Base-by-base conservation (phyloP, 2,888 invertebrate species). In the Diaprepes abbreviatus region DNA sequence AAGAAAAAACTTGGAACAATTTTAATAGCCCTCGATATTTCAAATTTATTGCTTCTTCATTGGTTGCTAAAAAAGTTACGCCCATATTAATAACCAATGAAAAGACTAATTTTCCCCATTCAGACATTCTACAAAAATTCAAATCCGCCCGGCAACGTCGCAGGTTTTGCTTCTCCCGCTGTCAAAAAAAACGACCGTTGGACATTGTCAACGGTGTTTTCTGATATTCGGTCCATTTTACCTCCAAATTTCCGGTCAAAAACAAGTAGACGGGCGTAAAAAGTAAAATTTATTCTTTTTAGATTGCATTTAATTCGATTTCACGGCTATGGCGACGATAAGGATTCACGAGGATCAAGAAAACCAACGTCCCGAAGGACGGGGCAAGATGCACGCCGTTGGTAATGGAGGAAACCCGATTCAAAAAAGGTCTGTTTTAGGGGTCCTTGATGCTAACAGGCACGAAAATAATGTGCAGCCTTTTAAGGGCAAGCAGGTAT, bases 331-430 rank as follows among this genome's bases (percentile, higher is more conserved):
- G 93, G 92, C 92, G 84, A 87, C 89, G 77, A 90, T 93, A 84
- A 88, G 90, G 85, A 91, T 93, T 80, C 91, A 90, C 84, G 90
- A 91, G 84, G 93, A 93, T 85, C 90, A 91, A 83, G 93, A 93
- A 85, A 93, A 93, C 84, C 85, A 86, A 70, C 86, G 89, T 76
- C 82, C 86, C 4, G 76, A 79, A 70, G 77, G 78, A 64, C 79
- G 79, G 75, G 45, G 17, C 21, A 82, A 81, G 73, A 80, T 86
- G 75, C 82, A 84, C 74, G 86, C 86, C 67, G 74, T 75, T 70
- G 57, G 21, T 19, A 57, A 66, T 63, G 63, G 63, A 59, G 71
- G 63, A 45, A 74, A 71, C 62, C 73, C 72, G 24, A 75, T 74
- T 64, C 85, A 85, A 76, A 90, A 90, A 83, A 87, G 91, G 76